A percentile compares a stretch with the other conserved stretches of the same genome.
Evolutionary conservation across 2,113 vertebrate genomes (phyloP).

Genomic region (Hippocampus barbouri): DNA sequence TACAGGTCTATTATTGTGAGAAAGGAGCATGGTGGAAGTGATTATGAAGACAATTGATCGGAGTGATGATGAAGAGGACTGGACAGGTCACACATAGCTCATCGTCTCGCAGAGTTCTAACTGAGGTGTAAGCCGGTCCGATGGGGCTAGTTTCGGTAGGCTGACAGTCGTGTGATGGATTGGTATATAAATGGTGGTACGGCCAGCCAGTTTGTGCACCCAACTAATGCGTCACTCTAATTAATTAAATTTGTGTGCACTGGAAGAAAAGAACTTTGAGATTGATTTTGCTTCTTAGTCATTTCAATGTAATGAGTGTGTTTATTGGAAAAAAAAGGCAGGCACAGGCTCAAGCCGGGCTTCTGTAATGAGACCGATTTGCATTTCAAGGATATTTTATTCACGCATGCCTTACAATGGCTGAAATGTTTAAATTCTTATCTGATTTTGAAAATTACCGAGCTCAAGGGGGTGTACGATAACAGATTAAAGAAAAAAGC

Average conservation of each 20-base stretch:
- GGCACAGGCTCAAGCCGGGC: slow-evolving; percentile 29
- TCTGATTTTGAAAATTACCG: slow-evolving; percentile 31
- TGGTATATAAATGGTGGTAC: slow-evolving; percentile 12
- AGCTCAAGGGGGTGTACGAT: slow-evolving; percentile 66
- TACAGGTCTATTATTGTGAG: slow-evolving; percentile 52
- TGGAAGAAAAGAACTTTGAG: slow-evolving; percentile 11
- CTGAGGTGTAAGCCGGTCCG: slow-evolving; percentile 17
- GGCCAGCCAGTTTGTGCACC: slow-evolving; percentile 28
- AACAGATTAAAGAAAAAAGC: slow-evolving; percentile 75
- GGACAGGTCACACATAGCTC: slow-evolving; percentile 36
- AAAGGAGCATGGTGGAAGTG: slow-evolving; percentile 51
- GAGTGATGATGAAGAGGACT: slow-evolving; percentile 48
- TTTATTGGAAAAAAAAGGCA: slow-evolving; percentile 15
- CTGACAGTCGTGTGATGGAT: slow-evolving; percentile 25
- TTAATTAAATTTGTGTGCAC: slow-evolving; percentile 40
- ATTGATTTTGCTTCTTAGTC: slow-evolving; percentile 28
- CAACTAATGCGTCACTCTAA: slow-evolving; percentile 21
- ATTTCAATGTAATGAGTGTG: slow-evolving; percentile 44
- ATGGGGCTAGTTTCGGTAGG: slow-evolving; percentile 25
- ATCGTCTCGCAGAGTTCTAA: slow-evolving; percentile 25
- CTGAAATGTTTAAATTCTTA: slow-evolving; percentile 71
- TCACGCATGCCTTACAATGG: slow-evolving; percentile 69
- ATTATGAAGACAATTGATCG: slow-evolving; percentile 57
- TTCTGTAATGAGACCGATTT: slow-evolving; percentile 67
- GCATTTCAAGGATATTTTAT: slow-evolving; percentile 70